Evolutionary conservation across 2,113 vertebrate genomes (phyloP).

Genomic region (Lonchura striata): DNA sequence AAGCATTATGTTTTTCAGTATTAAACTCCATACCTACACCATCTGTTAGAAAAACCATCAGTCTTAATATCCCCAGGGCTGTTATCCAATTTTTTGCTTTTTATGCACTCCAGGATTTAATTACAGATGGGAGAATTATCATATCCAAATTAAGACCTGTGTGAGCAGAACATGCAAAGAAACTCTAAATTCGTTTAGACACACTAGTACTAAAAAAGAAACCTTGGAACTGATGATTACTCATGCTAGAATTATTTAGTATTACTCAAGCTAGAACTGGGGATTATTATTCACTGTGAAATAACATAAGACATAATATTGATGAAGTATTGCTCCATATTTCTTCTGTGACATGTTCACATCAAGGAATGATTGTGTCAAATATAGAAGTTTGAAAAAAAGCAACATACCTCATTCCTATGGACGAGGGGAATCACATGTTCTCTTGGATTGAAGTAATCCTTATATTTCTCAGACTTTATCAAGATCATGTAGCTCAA

Average conservation of each 20-base stretch:
- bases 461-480: background rate
- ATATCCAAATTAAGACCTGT: background rate
- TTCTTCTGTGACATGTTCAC: background rate
- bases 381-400: background rate
- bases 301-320: background rate
- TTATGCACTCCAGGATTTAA: background rate
- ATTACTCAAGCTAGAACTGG: background rate
- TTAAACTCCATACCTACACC: background rate
- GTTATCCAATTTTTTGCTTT: background rate
- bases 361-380: background rate
- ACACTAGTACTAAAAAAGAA: background rate
- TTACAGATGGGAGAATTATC: background rate
- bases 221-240: background rate
- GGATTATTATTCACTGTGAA: background rate
- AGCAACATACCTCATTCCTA: background rate
- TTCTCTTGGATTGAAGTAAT: background rate
- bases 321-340: background rate
- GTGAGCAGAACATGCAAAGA: background rate
- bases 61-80: background rate
- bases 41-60: background rate
- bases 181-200: background rate
- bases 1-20: background rate
- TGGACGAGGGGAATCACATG: fast-evolving
- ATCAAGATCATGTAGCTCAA: background rate
- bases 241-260: background rate